These are phyloP conservation scores for Sprattus sprattus DNA, from an alignment of 2,113 vertebrate species.

Conservation along the genomic window DNA sequence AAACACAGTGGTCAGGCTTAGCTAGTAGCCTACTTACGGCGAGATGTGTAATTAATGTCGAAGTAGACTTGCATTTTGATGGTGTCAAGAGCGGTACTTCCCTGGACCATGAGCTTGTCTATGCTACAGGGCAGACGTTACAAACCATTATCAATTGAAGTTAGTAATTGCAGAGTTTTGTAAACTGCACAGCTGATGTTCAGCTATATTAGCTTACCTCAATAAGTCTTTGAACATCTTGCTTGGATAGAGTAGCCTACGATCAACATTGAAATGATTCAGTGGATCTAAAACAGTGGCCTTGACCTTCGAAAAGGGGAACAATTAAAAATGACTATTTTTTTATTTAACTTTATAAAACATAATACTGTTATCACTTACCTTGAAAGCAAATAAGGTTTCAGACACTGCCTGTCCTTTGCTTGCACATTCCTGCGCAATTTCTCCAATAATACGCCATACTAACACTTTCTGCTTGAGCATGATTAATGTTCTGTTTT, in stretches of 20 bases:
- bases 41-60: conserved; percentile 82
- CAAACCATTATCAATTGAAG: not conserved
- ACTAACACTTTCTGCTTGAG: conserved; percentile 70
- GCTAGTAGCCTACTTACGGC: conserved; percentile 80
- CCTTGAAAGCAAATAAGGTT: conserved; percentile 83
- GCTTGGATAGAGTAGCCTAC: conserved; percentile 70
- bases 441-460: conserved; percentile 75
- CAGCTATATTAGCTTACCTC: conserved; percentile 70
- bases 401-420: conserved; percentile 73
- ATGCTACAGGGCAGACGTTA: conserved; percentile 65
- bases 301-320: conserved; percentile 77
- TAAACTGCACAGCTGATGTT: not conserved
- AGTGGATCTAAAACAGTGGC: conserved; percentile 81
- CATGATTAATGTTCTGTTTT: conserved; percentile 65
- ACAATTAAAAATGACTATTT: not conserved
- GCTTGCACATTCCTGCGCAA: conserved; percentile 69
- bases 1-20: not conserved
- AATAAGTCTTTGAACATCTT: conserved; percentile 78
- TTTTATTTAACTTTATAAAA: too few species aligned
- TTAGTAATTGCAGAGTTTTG: not conserved
- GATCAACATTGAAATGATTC: conserved; percentile 79
- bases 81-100: conserved; percentile 83
- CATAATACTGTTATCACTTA: conserved; percentile 56
- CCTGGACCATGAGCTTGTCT: conserved; percentile 75
- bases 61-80: conserved; percentile 97